These are phyloP conservation scores for Lethocerus indicus DNA, from an alignment of 1,140 invertebrate genomes.

Conservation along the genomic window DNA sequence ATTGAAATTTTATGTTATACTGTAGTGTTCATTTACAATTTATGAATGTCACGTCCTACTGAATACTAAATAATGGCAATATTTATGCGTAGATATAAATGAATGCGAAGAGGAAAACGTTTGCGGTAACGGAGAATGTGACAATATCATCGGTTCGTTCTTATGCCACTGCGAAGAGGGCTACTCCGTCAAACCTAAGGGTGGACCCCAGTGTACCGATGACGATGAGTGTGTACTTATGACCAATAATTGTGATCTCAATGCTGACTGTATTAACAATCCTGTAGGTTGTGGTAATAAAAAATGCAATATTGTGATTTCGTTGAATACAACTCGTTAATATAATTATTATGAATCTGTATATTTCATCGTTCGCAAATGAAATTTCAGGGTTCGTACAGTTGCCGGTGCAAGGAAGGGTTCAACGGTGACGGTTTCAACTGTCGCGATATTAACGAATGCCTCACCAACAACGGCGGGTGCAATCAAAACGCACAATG, in stretches of 20 bases:
- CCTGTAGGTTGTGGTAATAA: slow-evolving; percentile 37
- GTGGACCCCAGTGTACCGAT: slow-evolving; percentile 53
- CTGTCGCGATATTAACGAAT: slow-evolving; percentile 66
- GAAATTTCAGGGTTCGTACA: slow-evolving; percentile 53
- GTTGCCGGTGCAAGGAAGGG: slow-evolving; percentile 68
- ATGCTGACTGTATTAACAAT: slow-evolving; percentile 68
- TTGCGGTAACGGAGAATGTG: slow-evolving; percentile 53
- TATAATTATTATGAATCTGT: too few species aligned
- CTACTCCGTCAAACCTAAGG: slow-evolving; percentile 62
- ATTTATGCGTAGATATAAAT: slow-evolving; percentile 56
- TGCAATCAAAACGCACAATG: slow-evolving; percentile 76
- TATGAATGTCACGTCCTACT: too few species aligned
- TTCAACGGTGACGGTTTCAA: slow-evolving; percentile 61
- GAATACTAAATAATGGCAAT: too few species aligned
- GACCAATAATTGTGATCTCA: slow-evolving; percentile 56
- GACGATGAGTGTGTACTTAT: slow-evolving; percentile 71
- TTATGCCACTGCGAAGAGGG: slow-evolving; percentile 59
- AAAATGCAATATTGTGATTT: too few species aligned
- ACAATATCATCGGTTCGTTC: slow-evolving; percentile 74
- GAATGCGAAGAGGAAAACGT: slow-evolving; percentile 52
- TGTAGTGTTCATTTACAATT: background rate
- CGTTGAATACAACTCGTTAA: too few species aligned
- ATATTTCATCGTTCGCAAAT: too few species aligned
- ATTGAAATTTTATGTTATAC: background rate
- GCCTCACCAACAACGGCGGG: slow-evolving; percentile 58